phyloP scores from a whole-genome alignment of 2,113 vertebrate genomes.

The Corythoichthys intestinalis region DNA sequence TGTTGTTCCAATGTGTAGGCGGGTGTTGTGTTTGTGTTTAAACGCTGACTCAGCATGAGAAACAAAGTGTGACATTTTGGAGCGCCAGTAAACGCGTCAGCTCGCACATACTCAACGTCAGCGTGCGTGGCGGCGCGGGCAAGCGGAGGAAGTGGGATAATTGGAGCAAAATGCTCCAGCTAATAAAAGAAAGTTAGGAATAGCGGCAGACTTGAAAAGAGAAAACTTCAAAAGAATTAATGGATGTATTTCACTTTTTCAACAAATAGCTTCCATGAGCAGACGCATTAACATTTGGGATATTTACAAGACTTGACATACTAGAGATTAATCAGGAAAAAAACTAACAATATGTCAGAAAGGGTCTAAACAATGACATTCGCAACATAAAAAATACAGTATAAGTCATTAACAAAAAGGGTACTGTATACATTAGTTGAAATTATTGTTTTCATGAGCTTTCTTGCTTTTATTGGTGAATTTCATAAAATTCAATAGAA shows the following conservation, averaged over 20 bases:
- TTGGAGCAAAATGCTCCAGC: slow-evolving; percentile 2
- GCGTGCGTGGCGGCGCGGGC: not conserved
- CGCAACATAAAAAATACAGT: not conserved
- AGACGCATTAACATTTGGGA: not conserved
- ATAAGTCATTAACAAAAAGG: too few species aligned
- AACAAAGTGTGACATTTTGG: slow-evolving; percentile 6
- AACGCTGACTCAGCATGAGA: not conserved
- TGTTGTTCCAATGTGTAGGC: not conserved
- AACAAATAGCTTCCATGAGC: not conserved
- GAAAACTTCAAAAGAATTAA: not conserved
- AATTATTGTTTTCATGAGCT: too few species aligned
- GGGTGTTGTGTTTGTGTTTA: not conserved
- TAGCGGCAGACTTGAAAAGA: not conserved
- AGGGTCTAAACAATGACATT: not conserved
- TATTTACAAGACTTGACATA: not conserved
- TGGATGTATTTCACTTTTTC: not conserved
- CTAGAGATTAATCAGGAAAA: not conserved
- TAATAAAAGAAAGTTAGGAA: slow-evolving; percentile 4
- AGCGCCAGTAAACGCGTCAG: slow-evolving; percentile 1
- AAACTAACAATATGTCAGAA: not conserved
- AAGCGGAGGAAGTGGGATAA: slow-evolving; percentile 5
- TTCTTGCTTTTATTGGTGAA: too few species aligned
- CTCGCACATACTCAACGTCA: not conserved
- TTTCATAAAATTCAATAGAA: too few species aligned
- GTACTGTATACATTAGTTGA: too few species aligned